Evolutionary conservation across 2,888 invertebrate species (phyloP).

Genomic region (Scaptomyza parva): DNA sequence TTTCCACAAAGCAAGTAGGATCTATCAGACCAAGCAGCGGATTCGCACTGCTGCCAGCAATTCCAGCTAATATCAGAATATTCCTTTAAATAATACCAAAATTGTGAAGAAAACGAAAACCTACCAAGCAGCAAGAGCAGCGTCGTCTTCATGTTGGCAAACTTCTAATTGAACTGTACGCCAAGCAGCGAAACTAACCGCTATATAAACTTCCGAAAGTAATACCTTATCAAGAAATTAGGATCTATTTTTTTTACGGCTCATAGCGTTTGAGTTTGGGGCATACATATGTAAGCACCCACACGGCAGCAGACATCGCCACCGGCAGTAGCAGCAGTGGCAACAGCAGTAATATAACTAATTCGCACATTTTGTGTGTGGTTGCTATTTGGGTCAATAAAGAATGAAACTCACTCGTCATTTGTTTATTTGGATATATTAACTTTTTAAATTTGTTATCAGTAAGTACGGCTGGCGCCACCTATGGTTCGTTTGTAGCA

Average conservation of each 20-base stretch:
- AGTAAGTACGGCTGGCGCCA: conserved; percentile 24
- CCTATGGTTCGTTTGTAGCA: conserved; percentile 12
- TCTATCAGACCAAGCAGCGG: conserved; percentile 66
- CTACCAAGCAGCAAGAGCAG: conserved; percentile 53
- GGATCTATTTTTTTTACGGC: conserved; percentile 32
- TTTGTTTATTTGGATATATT: conserved; percentile 18
- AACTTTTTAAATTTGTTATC: conserved; percentile 18
- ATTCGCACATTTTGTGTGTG: conserved; percentile 44
- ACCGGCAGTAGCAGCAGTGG: neutral
- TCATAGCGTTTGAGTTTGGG: conserved; percentile 38
- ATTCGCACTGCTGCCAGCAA: conserved; percentile 39
- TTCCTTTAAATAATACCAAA: neutral
- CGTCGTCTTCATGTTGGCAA: conserved; percentile 41
- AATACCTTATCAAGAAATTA: conserved; percentile 46
- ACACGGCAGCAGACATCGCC: conserved; percentile 38
- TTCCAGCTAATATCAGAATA: conserved; percentile 22
- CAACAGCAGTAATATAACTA: conserved; percentile 1
- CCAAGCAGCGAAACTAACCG: conserved; percentile 46
- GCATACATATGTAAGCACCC: conserved; percentile 67
- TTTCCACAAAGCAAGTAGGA: conserved; percentile 62
- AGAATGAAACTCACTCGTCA: conserved; percentile 34
- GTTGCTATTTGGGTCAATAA: conserved; percentile 44
- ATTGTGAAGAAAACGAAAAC: neutral
- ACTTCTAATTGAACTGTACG: conserved; percentile 55
- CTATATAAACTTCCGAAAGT: conserved; percentile 56